These are phyloP conservation scores for Clusia tigrina DNA, from an alignment of 2,888 invertebrate species.

Conservation along the genomic window DNA sequence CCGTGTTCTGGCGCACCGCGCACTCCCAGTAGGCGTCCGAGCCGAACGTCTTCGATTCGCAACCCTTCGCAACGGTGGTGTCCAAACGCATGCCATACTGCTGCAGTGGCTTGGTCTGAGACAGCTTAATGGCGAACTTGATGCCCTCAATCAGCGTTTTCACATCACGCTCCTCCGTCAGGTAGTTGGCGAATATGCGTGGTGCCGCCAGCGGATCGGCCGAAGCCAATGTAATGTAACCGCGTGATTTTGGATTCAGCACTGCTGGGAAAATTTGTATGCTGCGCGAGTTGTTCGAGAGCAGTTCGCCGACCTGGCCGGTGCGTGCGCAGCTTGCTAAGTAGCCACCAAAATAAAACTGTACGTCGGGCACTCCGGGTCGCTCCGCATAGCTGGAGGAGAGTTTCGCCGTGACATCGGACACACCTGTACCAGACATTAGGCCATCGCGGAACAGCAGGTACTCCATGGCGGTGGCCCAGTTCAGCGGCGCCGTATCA, in stretches of 20 bases:
- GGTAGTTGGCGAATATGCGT: slow-evolving; percentile 82
- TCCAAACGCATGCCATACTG: slow-evolving; percentile 80
- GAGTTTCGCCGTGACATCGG: slow-evolving; percentile 85
- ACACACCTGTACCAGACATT: slow-evolving; percentile 89
- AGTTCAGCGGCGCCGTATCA: slow-evolving; percentile 85
- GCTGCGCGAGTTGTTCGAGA: slow-evolving; percentile 74
- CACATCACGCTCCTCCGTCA: slow-evolving; percentile 71
- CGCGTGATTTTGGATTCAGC: slow-evolving; percentile 86
- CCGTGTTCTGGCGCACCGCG: slow-evolving; percentile 74
- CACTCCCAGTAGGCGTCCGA: slow-evolving; percentile 80
- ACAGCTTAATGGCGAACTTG: slow-evolving; percentile 76
- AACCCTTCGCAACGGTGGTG: slow-evolving; percentile 76
- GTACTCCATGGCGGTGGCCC: slow-evolving; percentile 93
- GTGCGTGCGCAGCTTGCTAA: slow-evolving; percentile 86
- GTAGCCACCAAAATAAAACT: slow-evolving; percentile 87
- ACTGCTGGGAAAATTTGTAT: slow-evolving; percentile 83
- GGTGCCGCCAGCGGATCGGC: slow-evolving; percentile 84
- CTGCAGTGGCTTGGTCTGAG: slow-evolving; percentile 73
- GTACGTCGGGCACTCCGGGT: slow-evolving; percentile 81
- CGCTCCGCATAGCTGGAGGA: slow-evolving; percentile 81
- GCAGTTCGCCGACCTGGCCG: slow-evolving; percentile 82
- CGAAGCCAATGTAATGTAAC: slow-evolving; percentile 76
- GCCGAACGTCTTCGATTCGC: slow-evolving; percentile 78
- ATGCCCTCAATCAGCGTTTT: slow-evolving; percentile 83
- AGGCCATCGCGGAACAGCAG: slow-evolving; percentile 85